These are phyloP conservation scores for Zapornia atra DNA, from an alignment of 2,113 vertebrate genomes.

Conservation along the genomic window DNA sequence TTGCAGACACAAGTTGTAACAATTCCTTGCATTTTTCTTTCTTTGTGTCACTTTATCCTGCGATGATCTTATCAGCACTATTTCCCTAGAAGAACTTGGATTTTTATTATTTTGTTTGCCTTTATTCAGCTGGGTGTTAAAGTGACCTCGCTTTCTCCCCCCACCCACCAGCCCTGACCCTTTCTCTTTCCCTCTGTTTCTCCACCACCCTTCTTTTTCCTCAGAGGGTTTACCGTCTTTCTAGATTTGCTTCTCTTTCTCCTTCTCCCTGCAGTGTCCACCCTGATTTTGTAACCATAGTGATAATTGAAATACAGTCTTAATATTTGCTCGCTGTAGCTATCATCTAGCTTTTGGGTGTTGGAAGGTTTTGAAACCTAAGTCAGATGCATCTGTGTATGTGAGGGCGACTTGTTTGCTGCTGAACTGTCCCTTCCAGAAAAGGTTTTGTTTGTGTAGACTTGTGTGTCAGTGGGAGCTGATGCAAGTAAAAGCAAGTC, in stretches of 20 bases:
- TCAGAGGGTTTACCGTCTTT: conserved; percentile 50
- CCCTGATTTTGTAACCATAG: conserved; percentile 76
- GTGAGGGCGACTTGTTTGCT: background rate
- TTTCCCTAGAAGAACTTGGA: conserved; percentile 23
- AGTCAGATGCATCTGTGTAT: background rate
- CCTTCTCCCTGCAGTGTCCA: conserved; percentile 59
- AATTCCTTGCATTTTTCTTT: conserved; percentile 39
- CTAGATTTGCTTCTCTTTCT: conserved; percentile 56
- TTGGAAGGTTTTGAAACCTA: conserved; percentile 38
- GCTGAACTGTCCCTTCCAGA: background rate
- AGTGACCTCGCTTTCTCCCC: conserved; percentile 8
- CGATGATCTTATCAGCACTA: background rate
- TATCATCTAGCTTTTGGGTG: conserved; percentile 60
- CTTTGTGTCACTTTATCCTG: conserved; percentile 31
- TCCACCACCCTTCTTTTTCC: conserved; percentile 37
- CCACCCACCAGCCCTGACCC: background rate
- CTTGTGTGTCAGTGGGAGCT: background rate
- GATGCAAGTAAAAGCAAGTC: conserved; percentile 20
- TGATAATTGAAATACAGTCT: conserved; percentile 70
- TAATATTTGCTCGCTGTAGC: conserved; percentile 57
- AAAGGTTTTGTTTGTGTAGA: background rate
- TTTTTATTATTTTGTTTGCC: conserved; percentile 16
- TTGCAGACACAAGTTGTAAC: conserved; percentile 13
- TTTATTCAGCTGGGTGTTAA: conserved; percentile 30
- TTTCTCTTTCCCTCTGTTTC: background rate